Conservation (phyloP, 2,797 vertebrate species). For the Cyprinella venusta region DNA sequence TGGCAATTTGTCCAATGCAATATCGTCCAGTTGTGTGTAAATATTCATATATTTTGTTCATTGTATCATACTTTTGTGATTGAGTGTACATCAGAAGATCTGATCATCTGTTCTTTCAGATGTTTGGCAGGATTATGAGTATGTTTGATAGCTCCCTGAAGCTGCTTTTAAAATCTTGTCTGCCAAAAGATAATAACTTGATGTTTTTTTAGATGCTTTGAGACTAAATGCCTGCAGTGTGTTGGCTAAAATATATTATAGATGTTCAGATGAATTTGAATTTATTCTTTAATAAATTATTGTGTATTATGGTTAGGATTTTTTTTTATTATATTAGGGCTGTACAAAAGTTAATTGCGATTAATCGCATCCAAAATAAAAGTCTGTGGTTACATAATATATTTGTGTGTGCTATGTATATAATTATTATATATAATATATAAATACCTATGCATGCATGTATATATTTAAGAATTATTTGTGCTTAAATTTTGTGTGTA, state of each 20-base stretch:
- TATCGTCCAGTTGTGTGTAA: not conserved
- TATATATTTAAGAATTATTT: too few species aligned
- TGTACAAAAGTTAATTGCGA: too few species aligned
- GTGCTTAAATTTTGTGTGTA: too few species aligned
- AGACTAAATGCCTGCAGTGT: not conserved
- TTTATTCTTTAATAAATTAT: not conserved
- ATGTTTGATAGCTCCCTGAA: not conserved
- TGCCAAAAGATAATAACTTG: not conserved
- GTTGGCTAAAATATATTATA: not conserved
- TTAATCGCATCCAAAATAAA: too few species aligned
- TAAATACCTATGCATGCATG: too few species aligned
- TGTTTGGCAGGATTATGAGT: constrained; percentile 18
- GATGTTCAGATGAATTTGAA: not conserved
- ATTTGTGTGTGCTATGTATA: too few species aligned
- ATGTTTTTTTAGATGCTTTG: not conserved
- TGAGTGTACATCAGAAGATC: too few species aligned
- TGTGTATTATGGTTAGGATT: not conserved
- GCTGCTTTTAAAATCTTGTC: not conserved
- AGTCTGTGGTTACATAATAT: too few species aligned
- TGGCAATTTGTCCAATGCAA: not conserved
- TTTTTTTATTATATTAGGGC: too few species aligned
- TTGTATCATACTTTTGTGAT: not conserved
- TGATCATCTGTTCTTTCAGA: not conserved
- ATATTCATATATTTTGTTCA: not conserved
- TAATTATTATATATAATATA: too few species aligned